These are phyloP conservation scores for Aspidiotus rigidus DNA, from an alignment of 2,888 invertebrate genomes.

Conservation along the genomic window DNA sequence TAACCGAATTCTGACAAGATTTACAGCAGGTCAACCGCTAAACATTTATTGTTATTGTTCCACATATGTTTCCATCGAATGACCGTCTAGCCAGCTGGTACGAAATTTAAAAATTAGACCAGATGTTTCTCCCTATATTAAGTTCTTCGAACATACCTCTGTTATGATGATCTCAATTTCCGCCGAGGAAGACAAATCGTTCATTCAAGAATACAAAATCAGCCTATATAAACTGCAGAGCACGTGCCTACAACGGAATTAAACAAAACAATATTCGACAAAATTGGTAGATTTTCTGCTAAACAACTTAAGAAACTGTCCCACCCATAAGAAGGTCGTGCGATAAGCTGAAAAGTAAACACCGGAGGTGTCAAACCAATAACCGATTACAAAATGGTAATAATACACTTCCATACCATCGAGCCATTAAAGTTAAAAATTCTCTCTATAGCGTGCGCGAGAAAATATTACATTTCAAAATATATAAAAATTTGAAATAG, in stretches of 20 bases:
- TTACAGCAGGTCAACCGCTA: too few species aligned
- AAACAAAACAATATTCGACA: neutral
- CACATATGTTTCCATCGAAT: too few species aligned
- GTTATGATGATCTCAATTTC: too few species aligned
- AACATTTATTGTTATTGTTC: too few species aligned
- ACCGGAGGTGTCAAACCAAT: slow-evolving; percentile 13
- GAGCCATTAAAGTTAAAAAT: slow-evolving; percentile 24
- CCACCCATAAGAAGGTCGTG: neutral
- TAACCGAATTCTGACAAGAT: too few species aligned
- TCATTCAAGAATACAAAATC: too few species aligned
- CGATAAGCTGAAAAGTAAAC: slow-evolving; percentile 6
- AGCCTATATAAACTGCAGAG: neutral
- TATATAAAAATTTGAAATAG: slow-evolving; percentile 24
- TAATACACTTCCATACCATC: slow-evolving; percentile 9
- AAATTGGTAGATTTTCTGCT: neutral
- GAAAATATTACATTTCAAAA: slow-evolving; percentile 8
- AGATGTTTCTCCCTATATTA: too few species aligned
- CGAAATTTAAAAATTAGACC: too few species aligned
- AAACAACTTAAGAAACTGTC: too few species aligned
- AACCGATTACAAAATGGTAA: slow-evolving; percentile 21
- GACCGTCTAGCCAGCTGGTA: too few species aligned
- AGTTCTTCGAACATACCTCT: too few species aligned
- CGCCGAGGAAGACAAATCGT: too few species aligned
- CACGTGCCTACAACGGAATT: neutral
- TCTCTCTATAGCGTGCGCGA: slow-evolving; percentile 1